These are phyloP conservation scores for Neotoxoptera formosana DNA, from an alignment of 1,140 invertebrate genomes.

Conservation along the genomic window DNA sequence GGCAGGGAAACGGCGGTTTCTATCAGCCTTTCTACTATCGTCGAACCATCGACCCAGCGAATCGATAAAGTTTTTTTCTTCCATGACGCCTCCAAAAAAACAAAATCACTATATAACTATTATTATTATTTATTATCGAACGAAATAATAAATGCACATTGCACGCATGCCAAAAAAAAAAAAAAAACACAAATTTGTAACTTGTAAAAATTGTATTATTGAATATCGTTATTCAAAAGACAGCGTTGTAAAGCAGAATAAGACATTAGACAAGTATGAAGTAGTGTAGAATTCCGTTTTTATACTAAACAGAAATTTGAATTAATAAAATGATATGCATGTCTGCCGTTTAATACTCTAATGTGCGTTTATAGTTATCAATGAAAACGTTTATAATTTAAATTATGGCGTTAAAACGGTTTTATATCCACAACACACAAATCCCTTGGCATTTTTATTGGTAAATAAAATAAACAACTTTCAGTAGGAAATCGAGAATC, in stretches of 20 bases:
- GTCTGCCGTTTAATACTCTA: not conserved
- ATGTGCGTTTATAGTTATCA: not conserved
- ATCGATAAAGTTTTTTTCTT: slow-evolving; percentile 44
- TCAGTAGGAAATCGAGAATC: not conserved
- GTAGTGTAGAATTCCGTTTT: not conserved
- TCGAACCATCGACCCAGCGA: slow-evolving; percentile 53
- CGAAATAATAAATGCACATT: no score
- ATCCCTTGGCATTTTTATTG: not conserved
- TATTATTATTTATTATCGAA: no score
- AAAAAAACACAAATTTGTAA: not conserved
- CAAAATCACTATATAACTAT: no score
- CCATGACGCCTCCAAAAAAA: slow-evolving; percentile 24
- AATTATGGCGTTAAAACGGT: not conserved
- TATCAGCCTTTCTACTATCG: slow-evolving; percentile 57
- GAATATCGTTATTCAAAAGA: not conserved
- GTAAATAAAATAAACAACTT: not conserved
- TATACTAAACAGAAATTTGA: not conserved
- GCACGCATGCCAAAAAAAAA: not conserved
- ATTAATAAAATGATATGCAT: not conserved
- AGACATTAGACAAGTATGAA: not conserved
- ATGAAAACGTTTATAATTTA: not conserved
- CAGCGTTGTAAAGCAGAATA: no score
- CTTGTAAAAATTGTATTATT: not conserved
- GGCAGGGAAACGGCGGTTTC: slow-evolving; percentile 46
- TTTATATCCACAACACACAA: no score